Evolutionary conservation across 2,797 vertebrate species (phyloP).

Genomic region (Aphelocoma californica): DNA sequence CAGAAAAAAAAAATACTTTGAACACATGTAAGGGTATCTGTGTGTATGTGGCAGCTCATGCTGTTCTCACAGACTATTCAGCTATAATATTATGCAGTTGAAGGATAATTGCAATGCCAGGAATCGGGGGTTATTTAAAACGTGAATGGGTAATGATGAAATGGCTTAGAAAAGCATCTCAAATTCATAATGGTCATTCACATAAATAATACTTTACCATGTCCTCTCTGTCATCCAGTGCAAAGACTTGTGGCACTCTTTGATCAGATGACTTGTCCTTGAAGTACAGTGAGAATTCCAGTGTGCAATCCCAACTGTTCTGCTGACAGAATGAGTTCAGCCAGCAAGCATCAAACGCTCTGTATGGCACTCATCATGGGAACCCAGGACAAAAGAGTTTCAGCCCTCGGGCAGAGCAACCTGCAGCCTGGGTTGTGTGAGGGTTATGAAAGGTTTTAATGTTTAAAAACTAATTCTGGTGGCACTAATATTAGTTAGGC

Average conservation of each 20-base stretch:
- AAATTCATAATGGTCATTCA: slow-evolving; percentile 57
- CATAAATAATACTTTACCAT: slow-evolving; percentile 58
- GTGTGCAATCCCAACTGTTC: slow-evolving; percentile 51
- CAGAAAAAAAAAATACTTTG: neutral
- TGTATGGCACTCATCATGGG: neutral
- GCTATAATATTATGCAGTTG: neutral
- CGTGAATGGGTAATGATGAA: slow-evolving; percentile 33
- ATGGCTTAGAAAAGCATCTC: slow-evolving; percentile 56
- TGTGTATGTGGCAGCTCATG: neutral
- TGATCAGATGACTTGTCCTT: slow-evolving; percentile 69
- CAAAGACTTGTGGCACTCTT: slow-evolving; percentile 68
- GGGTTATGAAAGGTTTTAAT: neutral
- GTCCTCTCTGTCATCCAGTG: slow-evolving; percentile 54
- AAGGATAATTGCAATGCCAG: slow-evolving; percentile 23
- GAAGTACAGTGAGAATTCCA: slow-evolving; percentile 62
- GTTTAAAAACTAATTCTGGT: slow-evolving; percentile 20
- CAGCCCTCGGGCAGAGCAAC: neutral
- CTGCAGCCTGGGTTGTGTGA: neutral
- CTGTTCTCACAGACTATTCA: neutral
- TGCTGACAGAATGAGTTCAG: slow-evolving; percentile 64
- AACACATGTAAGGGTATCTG: neutral
- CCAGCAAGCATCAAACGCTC: slow-evolving; percentile 19
- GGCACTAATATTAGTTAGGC: neutral
- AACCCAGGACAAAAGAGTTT: slow-evolving; percentile 1
- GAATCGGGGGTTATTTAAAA: slow-evolving; percentile 58